Conservation (phyloP, 2,888 invertebrate genomes). For the Synanthedon vespiformis region DNA sequence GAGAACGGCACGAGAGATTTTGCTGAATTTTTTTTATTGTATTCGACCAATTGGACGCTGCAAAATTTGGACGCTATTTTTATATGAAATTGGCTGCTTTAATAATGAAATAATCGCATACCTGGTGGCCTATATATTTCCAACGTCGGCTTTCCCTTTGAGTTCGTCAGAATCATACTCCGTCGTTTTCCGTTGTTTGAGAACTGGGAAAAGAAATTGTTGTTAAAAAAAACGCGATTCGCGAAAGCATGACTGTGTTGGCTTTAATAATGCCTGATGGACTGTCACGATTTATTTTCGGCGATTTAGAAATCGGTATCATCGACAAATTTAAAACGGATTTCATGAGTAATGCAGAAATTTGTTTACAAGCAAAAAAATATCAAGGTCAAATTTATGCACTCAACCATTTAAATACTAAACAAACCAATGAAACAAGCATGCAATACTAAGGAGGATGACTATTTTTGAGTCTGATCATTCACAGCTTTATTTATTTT, state of each 20-base stretch:
- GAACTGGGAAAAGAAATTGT: slow-evolving; percentile 39
- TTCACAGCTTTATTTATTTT: too few relatives aligned
- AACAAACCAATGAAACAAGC: too few relatives aligned
- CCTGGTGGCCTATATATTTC: slow-evolving; percentile 92
- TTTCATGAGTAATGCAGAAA: slow-evolving; percentile 1
- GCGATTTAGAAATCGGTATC: slow-evolving; percentile 13
- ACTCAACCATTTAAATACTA: background rate
- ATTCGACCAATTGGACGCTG: too few relatives aligned
- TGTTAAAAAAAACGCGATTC: background rate
- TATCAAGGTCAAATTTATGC: background rate
- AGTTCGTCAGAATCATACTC: slow-evolving; percentile 77
- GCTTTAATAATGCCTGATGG: slow-evolving; percentile 8
- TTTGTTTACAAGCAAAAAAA: background rate
- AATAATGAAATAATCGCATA: slow-evolving; percentile 23
- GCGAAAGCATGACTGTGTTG: background rate
- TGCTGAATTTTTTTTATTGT: too few relatives aligned
- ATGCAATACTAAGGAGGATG: too few relatives aligned
- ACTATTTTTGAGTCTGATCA: too few relatives aligned
- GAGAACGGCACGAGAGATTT: too few relatives aligned
- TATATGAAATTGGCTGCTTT: too few relatives aligned
- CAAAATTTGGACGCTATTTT: too few relatives aligned
- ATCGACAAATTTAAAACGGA: slow-evolving; percentile 22
- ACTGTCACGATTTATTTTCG: slow-evolving; percentile 33
- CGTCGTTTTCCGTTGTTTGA: slow-evolving; percentile 77
- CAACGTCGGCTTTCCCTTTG: slow-evolving; percentile 83